Base-by-base conservation (phyloP, 92 coral and sea anemone species). In the Montipora capitata region DNA sequence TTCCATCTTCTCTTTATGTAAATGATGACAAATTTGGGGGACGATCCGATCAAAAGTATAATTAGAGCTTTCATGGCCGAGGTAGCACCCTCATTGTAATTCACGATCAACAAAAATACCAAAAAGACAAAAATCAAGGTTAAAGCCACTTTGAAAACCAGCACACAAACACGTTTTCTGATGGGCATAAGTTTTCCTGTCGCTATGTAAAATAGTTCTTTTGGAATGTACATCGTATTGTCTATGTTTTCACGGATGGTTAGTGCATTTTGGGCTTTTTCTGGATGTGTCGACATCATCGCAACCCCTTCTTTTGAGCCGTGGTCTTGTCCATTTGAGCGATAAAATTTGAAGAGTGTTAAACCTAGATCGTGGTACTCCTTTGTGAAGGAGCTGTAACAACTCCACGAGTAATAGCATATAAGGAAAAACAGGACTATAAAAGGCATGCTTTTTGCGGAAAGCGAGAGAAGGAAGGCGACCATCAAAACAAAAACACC, bases 351-450 rank as follows among this genome's bases (percentile, higher is more conserved):
- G 3, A 86, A 56, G 17, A 86, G 68, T 3, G 35, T 54, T 8
- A 86, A 57, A 3, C 74, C 40, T 16, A 77, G 68, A 40, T 78
- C 83, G 10, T 77, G 83, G 74, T 68, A 86, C 27, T 39, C 12
- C 15, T 86, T 67, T 0, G 85, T 86, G 20, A 78, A 86, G 0
- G 64, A 86, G 18, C 73, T 66, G 68, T 59, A 86, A 44, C 51
- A 65, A 40, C 85, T 54, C 72, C 75, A 68, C 10, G 57, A 8
- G 51, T 86, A 86, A 41, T 68, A 58, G 1, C 79, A 49, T 12
- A 65, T 57, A 40, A 85, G 89, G 17, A 78, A 40, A 15, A 78
- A 9, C 10, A 40, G 66, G 14, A 7, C 84, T 11, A 66, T 62
- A 49, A 5, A 80, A 1, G 84, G 74, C 35, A 80, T 49, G 35